phyloP scores from a whole-genome alignment of 1,140 invertebrate genomes.

The Scaptomyza montana region DNA sequence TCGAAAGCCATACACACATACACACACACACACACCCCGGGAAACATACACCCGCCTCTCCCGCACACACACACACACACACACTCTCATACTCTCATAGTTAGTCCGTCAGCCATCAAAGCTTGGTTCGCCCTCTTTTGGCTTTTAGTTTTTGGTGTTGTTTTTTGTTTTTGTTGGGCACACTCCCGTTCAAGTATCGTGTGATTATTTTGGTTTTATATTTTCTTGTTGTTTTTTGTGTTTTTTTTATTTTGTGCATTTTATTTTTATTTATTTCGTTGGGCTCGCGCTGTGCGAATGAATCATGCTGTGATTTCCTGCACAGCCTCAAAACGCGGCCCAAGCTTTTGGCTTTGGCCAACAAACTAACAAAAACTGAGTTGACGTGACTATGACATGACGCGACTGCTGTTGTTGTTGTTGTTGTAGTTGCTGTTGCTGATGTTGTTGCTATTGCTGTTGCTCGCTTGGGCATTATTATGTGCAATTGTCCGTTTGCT shows the following conservation, averaged over 20 bases:
- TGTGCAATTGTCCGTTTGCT: conserved; percentile 76
- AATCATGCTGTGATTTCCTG: conserved; percentile 82
- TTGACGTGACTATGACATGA: conserved; percentile 82
- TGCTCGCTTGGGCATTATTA: conserved; percentile 78
- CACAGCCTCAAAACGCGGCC: conserved; percentile 50
- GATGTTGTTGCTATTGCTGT: conserved; percentile 42
- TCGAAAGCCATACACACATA: conserved; percentile 46
- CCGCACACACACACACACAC: conserved; percentile 24
- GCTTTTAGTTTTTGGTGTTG: conserved; percentile 11
- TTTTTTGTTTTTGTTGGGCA: conserved; percentile 26
- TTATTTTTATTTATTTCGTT: conserved; percentile 41
- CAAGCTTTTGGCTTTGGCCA: conserved; percentile 63
- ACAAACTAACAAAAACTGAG: conserved; percentile 57
- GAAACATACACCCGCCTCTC: conserved; percentile 25
- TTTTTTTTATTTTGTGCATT: conserved; percentile 8
- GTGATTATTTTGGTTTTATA: conserved; percentile 69
- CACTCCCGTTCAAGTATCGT: conserved; percentile 56
- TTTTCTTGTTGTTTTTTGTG: neutral
- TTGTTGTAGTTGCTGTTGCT: conserved; percentile 40
- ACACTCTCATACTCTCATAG: conserved; percentile 25
- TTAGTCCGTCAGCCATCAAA: conserved; percentile 39
- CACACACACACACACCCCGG: conserved; percentile 12
- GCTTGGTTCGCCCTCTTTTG: conserved; percentile 42
- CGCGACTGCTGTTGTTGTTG: conserved; percentile 54
- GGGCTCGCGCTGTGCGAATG: conserved; percentile 60